A percentile compares a stretch with the other conserved stretches of the same genome.
Conservation (phyloP, 2,797 vertebrate genomes). For the Crypturellus tataupa region DNA sequence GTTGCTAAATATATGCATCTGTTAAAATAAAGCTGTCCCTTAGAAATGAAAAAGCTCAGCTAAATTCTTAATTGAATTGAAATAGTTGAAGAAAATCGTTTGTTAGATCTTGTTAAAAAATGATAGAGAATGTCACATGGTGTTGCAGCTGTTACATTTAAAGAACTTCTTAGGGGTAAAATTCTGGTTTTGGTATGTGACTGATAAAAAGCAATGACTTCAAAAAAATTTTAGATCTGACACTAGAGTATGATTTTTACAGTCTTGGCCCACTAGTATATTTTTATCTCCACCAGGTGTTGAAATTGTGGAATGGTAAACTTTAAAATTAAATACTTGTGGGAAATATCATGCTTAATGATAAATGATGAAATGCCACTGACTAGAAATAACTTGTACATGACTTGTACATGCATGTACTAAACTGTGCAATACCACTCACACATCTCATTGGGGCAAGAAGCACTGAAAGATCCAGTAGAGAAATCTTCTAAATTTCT, state of each 20-base stretch:
- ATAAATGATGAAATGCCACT: background rate
- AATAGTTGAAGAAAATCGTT: background rate
- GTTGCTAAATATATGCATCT: background rate
- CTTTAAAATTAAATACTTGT: background rate
- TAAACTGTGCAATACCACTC: background rate
- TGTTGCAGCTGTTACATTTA: background rate
- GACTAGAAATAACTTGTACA: no score
- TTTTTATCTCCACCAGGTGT: background rate
- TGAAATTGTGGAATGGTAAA: background rate
- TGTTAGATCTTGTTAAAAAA: background rate
- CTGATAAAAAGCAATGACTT: background rate
- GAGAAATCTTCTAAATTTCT: background rate
- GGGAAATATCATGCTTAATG: background rate
- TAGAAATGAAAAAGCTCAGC: background rate
- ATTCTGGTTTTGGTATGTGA: background rate
- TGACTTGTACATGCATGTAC: background rate
- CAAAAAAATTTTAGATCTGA: background rate
- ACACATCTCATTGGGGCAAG: background rate
- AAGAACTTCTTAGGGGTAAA: background rate
- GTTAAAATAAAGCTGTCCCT: background rate
- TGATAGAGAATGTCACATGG: background rate
- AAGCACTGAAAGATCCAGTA: background rate
- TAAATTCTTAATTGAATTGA: background rate
- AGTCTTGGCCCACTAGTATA: background rate
- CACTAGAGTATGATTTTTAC: background rate